Conservation (phyloP, 2,797 vertebrate species). For the Triplophysa yarkandensis region DNA sequence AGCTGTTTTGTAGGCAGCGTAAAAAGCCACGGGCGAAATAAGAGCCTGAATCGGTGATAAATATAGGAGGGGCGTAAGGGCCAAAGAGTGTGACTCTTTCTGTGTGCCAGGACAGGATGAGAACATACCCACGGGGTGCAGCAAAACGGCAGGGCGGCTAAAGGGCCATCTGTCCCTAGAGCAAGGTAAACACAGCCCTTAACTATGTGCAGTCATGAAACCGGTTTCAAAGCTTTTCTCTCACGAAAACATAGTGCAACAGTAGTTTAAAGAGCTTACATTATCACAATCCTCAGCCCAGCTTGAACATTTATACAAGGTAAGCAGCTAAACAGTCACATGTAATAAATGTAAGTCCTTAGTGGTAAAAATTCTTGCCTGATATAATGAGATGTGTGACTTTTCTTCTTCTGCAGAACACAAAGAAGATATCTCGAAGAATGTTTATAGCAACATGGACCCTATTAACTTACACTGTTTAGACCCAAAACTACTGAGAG, state of each 20-base stretch:
- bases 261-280: background rate
- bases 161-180: slow-evolving; percentile 73
- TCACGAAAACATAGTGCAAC: background rate
- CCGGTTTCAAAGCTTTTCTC: background rate
- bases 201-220: slow-evolving; percentile 7
- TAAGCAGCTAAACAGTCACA: too few species aligned
- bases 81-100: slow-evolving; percentile 17
- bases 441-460: too few species aligned
- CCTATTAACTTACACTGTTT: too few species aligned
- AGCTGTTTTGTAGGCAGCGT: slow-evolving; percentile 59
- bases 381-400: too few species aligned
- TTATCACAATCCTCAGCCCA: too few species aligned
- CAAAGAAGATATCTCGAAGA: too few species aligned
- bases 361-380: too few species aligned
- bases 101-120: slow-evolving; percentile 68
- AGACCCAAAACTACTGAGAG: too few species aligned
- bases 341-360: too few species aligned
- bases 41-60: slow-evolving; percentile 50
- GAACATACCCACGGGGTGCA: slow-evolving; percentile 63
- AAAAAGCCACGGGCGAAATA: slow-evolving; percentile 53
- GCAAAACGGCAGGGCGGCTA: slow-evolving; percentile 59
- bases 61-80: background rate
- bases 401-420: too few species aligned
- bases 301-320: too few species aligned
- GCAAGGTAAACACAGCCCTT: slow-evolving; percentile 43